Conservation (phyloP, 2,888 invertebrate genomes). For the Lingula anatina region DNA sequence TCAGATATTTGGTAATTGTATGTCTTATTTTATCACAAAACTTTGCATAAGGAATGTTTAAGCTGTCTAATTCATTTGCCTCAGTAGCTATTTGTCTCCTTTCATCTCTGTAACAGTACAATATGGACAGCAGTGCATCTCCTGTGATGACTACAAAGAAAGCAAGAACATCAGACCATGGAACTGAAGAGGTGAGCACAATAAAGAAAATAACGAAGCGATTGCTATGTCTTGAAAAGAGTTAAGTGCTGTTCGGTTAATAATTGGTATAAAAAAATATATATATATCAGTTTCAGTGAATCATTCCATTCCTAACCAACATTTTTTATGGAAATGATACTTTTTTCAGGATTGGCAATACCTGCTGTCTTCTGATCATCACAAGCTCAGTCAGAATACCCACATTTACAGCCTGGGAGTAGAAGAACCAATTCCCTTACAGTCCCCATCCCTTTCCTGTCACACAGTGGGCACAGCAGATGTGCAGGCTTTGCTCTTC, state of each 20-base stretch:
- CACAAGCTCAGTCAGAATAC: constrained; percentile 42
- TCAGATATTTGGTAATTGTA: no score
- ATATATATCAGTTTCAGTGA: no score
- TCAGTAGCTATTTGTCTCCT: not conserved
- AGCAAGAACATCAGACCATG: constrained; percentile 71
- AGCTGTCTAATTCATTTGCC: no score
- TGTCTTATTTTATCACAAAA: no score
- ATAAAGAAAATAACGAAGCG: no score
- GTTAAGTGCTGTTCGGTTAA: not conserved
- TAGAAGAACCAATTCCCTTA: no score
- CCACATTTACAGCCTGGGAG: not conserved
- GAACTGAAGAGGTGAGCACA: constrained; percentile 62
- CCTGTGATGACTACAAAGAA: constrained; percentile 65
- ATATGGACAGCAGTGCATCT: constrained; percentile 53
- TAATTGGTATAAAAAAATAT: no score
- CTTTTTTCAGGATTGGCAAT: constrained; percentile 70
- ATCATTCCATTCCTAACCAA: no score
- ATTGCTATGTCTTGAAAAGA: no score
- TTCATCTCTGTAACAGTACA: no score
- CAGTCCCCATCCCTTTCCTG: not conserved
- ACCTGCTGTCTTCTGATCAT: constrained; percentile 60
- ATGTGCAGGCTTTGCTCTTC: constrained; percentile 66
- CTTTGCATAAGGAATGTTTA: no score
- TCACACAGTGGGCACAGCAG: not conserved
- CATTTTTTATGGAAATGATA: no score